Base-by-base conservation (phyloP, 2,888 invertebrate genomes). In the Eupithecia subumbrata region DNA sequence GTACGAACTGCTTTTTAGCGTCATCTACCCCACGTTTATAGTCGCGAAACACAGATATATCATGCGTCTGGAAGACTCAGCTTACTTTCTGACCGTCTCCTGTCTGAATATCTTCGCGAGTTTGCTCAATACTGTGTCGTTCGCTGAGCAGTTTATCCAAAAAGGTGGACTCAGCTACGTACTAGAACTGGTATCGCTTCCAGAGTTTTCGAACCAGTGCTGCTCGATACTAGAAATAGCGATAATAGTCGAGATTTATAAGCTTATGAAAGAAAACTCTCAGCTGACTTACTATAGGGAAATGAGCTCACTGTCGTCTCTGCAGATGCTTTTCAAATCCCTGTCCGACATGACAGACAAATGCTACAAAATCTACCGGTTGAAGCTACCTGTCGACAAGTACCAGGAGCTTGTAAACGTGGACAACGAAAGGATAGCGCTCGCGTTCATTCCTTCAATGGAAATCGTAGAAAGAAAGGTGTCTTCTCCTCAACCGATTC, bases 201-300 rank as follows among this genome's bases (percentile, higher is more conserved):
- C 95, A 0, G 92, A 95, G 70, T 96, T 96, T 79, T 95, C 96
- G 0, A 95, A 95, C 78, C 95, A 95, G 76, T 96, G 96, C 82
- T 96, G 96, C 82, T 91, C 95, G 3, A 94, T 96, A 64, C 87
- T 96, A 25, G 96, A 96, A 85, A 95, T 96, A 73, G 93, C 95
- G 0, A 95, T 96, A 3, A 92, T 95, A 5, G 95, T 96, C 72
- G 96, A 96, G 82, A 95, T 96, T 69, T 95, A 95, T 84, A 95
- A 94, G 76, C 84, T 93, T 5, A 89, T 89, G 76, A 92, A 91
- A 75, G 87, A 92, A 71, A 86, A 91, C 76, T 87, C 88, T 0
- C 91, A 89, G 16, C 76, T 88, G 76, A 82, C 89, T 2, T 89
- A 90, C 79, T 89, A 84, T 56, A 85, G 91, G 72, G 94, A 94